Evolutionary conservation across 2,888 invertebrate genomes (phyloP).

Genomic region (Helobdella robusta): DNA sequence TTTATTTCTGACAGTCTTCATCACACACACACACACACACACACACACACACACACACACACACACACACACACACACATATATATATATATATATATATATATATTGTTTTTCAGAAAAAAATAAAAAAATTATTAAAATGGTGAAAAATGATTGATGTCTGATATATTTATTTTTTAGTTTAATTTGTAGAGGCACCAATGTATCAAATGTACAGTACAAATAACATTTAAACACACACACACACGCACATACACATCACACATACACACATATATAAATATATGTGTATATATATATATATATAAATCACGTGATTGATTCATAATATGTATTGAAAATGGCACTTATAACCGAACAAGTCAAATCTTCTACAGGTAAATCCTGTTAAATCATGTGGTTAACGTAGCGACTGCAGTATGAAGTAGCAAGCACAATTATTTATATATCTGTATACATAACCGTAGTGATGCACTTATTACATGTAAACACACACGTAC

Average conservation of each 20-base stretch:
- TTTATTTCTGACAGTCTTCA: too few relatives aligned
- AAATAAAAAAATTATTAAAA: not conserved
- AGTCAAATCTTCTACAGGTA: too few relatives aligned
- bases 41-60: not conserved
- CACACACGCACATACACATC: not conserved
- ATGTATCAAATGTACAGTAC: not conserved
- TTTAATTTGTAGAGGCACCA: too few relatives aligned
- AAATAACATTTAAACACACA: not conserved
- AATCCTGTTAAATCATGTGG: too few relatives aligned
- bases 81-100: not conserved
- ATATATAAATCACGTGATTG: too few relatives aligned
- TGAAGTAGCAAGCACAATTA: not conserved
- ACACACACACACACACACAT: not conserved
- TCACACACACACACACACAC: not conserved
- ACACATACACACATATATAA: not conserved
- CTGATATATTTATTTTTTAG: too few relatives aligned
- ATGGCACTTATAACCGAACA: too few relatives aligned
- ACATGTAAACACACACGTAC: not conserved
- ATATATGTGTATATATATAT: slow-evolving; percentile 1
- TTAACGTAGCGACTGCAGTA: not conserved
- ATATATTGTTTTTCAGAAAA: not conserved
- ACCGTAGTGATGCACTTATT: not conserved
- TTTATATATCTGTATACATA: slow-evolving; percentile 2
- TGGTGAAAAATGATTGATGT: too few relatives aligned
- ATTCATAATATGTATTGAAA: too few relatives aligned